A percentile compares a stretch with the other conserved stretches of the same genome.
Evolutionary conservation across 2,888 invertebrate genomes (phyloP).

Genomic region (Proisotoma minuta): DNA sequence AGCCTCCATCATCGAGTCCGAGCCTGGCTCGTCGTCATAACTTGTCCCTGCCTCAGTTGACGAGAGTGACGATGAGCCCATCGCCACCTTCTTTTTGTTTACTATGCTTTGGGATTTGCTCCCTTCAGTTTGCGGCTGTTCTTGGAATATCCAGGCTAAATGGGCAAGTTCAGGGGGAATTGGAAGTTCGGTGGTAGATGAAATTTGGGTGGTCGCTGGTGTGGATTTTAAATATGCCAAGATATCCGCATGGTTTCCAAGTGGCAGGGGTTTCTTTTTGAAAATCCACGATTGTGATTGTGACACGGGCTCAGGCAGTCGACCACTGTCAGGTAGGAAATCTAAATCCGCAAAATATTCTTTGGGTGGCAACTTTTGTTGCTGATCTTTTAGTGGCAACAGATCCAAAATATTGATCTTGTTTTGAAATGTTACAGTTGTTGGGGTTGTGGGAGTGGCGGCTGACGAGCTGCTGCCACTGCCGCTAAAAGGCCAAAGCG

Average conservation of each 20-base stretch:
- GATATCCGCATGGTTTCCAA: slow-evolving; percentile 16
- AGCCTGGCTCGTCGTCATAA: slow-evolving; percentile 9
- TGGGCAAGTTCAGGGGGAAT: slow-evolving; percentile 22
- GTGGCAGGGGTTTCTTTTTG: slow-evolving; percentile 7
- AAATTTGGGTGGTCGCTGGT: background rate
- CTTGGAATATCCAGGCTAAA: slow-evolving; percentile 45
- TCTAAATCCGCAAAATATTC: slow-evolving; percentile 33
- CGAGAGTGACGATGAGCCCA: too few species aligned
- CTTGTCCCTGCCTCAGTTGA: background rate
- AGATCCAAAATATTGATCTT: slow-evolving; percentile 44
- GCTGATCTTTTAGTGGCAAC: slow-evolving; percentile 25
- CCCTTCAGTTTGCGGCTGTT: slow-evolving; percentile 36
- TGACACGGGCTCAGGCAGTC: slow-evolving; percentile 27
- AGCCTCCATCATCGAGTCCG: slow-evolving; percentile 36
- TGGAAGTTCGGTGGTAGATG: background rate
- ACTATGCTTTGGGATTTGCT: too few species aligned
- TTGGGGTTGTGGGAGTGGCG: background rate
- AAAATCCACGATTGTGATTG: slow-evolving; percentile 12
- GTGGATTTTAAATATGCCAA: background rate
- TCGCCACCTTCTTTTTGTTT: too few species aligned
- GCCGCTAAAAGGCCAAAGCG: too few species aligned
- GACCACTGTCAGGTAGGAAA: slow-evolving; percentile 32
- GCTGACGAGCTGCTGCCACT: too few species aligned
- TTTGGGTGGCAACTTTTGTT: background rate
- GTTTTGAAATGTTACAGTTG: slow-evolving; percentile 6